Evolutionary conservation across 64 coral and sea anemone genomes (phyloP).

Genomic region (Acropora yongei): DNA sequence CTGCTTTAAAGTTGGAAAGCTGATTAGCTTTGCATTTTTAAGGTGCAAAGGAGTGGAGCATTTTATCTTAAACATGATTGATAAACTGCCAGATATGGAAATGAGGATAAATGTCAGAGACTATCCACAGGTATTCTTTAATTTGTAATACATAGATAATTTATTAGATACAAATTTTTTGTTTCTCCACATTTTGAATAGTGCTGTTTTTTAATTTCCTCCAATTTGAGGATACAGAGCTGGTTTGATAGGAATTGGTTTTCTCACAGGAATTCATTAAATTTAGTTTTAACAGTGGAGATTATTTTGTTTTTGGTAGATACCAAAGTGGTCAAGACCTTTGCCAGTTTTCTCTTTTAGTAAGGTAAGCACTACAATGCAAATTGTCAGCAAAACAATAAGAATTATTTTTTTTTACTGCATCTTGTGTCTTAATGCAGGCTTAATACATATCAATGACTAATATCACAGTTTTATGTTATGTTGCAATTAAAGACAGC

Average conservation of each 20-base stretch:
- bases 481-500: slow-evolving; percentile 52
- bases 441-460: too few relatives aligned
- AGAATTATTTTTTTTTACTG: background rate
- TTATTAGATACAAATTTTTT: too few relatives aligned
- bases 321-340: slow-evolving; percentile 57
- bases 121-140: slow-evolving; percentile 82
- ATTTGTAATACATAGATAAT: too few relatives aligned
- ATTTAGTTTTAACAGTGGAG: background rate
- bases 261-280: too few relatives aligned
- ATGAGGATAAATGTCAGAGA: slow-evolving; percentile 92
- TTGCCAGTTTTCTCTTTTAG: slow-evolving; percentile 97
- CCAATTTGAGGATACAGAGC: too few relatives aligned
- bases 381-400: background rate
- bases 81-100: slow-evolving; percentile 98
- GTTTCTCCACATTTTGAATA: too few relatives aligned
- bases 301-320: slow-evolving; percentile 11
- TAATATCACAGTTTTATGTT: background rate
- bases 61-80: slow-evolving; percentile 94
- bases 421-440: too few relatives aligned
- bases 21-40: background rate
- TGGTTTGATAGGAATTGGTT: too few relatives aligned
- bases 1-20: background rate
- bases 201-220: too few relatives aligned
- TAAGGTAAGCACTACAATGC: slow-evolving; percentile 67
- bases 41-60: slow-evolving; percentile 98